Conservation (phyloP, 2,797 vertebrate genomes). For the Peromyscus melanophrys region DNA sequence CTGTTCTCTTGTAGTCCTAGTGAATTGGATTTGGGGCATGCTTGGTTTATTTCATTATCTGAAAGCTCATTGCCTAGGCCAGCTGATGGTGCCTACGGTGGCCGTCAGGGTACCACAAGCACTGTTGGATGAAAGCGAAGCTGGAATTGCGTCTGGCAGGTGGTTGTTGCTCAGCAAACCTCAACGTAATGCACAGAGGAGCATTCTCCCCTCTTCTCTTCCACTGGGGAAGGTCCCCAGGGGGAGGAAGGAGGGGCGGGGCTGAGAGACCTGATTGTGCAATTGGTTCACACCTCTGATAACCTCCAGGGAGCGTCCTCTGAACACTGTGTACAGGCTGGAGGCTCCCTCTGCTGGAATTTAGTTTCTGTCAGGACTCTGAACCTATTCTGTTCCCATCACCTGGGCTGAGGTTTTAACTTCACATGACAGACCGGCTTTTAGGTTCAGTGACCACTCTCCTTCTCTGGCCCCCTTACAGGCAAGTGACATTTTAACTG, state of each 20-base stretch:
- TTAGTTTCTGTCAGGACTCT: neutral
- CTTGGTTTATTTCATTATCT: no score
- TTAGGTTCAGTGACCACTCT: neutral
- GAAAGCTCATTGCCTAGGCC: neutral
- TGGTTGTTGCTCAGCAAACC: accelerated
- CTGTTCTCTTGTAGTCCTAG: neutral
- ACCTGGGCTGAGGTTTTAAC: neutral
- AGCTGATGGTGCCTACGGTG: neutral
- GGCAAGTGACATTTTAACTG: neutral
- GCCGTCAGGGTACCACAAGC: no score
- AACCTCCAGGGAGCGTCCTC: neutral
- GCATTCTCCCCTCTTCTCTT: neutral
- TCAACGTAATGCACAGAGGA: accelerated
- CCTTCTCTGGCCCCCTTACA: neutral
- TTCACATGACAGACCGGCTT: neutral
- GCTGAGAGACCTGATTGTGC: neutral
- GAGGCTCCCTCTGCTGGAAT: neutral
- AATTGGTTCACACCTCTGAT: neutral
- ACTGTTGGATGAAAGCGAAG: neutral
- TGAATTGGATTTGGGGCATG: neutral
- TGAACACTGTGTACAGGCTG: accelerated
- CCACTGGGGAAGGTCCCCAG: no score
- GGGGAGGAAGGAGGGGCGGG: neutral
- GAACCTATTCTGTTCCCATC: neutral
- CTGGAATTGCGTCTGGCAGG: accelerated